phyloP scores from a whole-genome alignment of 2,797 vertebrate species.

The Sebastes alutus region DNA sequence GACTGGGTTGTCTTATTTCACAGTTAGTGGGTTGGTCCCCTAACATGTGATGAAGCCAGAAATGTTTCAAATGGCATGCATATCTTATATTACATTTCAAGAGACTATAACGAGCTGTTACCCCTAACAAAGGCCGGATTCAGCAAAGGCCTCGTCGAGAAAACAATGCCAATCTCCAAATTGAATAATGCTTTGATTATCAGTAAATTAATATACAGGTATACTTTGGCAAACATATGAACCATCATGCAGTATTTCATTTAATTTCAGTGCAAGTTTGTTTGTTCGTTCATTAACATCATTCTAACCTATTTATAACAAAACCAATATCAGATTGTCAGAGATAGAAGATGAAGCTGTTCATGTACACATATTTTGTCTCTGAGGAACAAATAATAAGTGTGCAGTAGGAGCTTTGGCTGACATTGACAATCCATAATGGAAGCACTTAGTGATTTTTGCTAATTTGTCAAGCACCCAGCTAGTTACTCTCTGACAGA shows the following conservation, averaged over 20 bases:
- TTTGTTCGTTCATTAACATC: neutral
- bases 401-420: neutral
- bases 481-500: neutral
- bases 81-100: neutral
- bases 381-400: neutral
- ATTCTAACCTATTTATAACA: neutral
- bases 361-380: neutral
- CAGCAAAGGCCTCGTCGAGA: neutral
- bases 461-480: neutral
- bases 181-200: neutral
- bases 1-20: too few species aligned
- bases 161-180: neutral
- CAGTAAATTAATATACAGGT: neutral
- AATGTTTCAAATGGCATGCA: conserved; percentile 6
- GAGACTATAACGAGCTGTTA: neutral
- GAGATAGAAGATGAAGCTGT: neutral
- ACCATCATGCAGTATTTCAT: neutral
- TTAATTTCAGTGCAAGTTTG: neutral
- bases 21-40: neutral
- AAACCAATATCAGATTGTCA: neutral
- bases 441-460: neutral
- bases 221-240: neutral
- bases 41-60: neutral
- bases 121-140: neutral
- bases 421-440: neutral